Conservation (phyloP, 1,140 invertebrate species). For the Drosophila sucinea region DNA sequence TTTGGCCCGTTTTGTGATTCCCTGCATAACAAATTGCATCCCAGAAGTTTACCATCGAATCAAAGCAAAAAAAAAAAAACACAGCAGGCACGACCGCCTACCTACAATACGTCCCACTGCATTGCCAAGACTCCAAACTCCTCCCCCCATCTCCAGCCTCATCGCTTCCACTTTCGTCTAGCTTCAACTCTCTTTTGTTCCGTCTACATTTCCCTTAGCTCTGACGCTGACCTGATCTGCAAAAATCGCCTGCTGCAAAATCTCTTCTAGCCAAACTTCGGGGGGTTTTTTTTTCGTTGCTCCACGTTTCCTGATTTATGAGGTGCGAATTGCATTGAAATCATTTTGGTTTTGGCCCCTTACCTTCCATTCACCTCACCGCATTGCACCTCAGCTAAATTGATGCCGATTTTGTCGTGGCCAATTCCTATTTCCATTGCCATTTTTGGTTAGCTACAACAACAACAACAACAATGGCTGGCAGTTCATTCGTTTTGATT, state of each 20-base stretch:
- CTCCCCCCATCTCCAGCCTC: neutral
- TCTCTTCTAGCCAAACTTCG: conserved; percentile 45
- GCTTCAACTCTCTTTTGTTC: conserved; percentile 3
- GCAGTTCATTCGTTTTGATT: conserved; percentile 63
- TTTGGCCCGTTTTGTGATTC: conserved; percentile 16
- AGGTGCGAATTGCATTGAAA: conserved; percentile 83
- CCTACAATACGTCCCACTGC: conserved; percentile 21
- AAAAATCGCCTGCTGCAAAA: conserved; percentile 26
- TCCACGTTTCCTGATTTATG: conserved; percentile 82
- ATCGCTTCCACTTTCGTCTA: neutral
- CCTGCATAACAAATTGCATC: conserved; percentile 54
- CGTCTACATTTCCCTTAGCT: conserved; percentile 32
- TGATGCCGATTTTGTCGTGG: conserved; percentile 69
- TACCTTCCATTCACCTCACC: conserved; percentile 17
- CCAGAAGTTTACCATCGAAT: conserved; percentile 55
- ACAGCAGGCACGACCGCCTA: conserved; percentile 49
- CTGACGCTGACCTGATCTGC: conserved; percentile 17
- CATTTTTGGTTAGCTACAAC: conserved; percentile 28
- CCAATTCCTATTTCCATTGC: conserved; percentile 54
- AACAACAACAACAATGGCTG: conserved; percentile 53
- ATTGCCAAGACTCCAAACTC: conserved; percentile 36
- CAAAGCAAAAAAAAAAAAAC: conserved; percentile 15
- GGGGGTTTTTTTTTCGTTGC: conserved; percentile 18
- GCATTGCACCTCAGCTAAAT: conserved; percentile 67
- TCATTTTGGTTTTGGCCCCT: conserved; percentile 53